Evolutionary conservation across 2,113 vertebrate genomes (phyloP).

Genomic region (Albula glossodonta): DNA sequence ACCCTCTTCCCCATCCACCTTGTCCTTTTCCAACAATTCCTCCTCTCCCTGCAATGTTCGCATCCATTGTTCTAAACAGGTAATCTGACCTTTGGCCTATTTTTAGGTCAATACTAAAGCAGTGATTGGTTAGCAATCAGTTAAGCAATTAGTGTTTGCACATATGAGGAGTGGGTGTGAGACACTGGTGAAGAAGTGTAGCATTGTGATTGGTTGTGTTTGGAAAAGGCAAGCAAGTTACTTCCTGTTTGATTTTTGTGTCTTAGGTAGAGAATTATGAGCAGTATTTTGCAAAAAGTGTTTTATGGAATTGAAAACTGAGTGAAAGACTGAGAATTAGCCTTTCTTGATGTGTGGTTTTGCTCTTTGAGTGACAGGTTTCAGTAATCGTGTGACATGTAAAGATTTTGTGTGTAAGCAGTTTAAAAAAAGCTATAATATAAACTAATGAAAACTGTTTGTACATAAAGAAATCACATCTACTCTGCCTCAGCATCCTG

Average conservation of each 20-base stretch:
- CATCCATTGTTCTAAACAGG: too few species aligned
- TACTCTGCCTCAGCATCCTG: too few species aligned
- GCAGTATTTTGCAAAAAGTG: too few species aligned
- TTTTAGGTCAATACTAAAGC: background rate
- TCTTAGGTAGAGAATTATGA: background rate
- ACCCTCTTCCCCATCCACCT: background rate
- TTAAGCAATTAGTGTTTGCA: conserved; percentile 10
- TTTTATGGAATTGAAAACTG: background rate
- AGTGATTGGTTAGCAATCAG: conserved; percentile 13
- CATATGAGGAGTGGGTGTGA: conserved; percentile 11
- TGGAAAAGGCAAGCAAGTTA: conserved; percentile 16
- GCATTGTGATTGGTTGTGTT: conserved; percentile 14
- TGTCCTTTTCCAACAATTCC: background rate
- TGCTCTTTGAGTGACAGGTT: background rate
- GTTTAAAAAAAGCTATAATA: background rate
- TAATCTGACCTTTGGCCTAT: too few species aligned
- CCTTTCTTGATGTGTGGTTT: background rate
- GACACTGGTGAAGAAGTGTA: conserved; percentile 8
- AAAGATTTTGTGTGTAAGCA: conserved; percentile 1
- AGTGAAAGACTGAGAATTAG: too few species aligned
- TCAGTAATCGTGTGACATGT: background rate
- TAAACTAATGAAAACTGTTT: too few species aligned
- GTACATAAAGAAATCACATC: too few species aligned
- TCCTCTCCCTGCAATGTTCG: background rate
- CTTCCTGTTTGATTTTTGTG: conserved; percentile 13